Evolutionary conservation across 2,797 vertebrate species (phyloP).

Genomic region (Amazonetta brasiliensis): DNA sequence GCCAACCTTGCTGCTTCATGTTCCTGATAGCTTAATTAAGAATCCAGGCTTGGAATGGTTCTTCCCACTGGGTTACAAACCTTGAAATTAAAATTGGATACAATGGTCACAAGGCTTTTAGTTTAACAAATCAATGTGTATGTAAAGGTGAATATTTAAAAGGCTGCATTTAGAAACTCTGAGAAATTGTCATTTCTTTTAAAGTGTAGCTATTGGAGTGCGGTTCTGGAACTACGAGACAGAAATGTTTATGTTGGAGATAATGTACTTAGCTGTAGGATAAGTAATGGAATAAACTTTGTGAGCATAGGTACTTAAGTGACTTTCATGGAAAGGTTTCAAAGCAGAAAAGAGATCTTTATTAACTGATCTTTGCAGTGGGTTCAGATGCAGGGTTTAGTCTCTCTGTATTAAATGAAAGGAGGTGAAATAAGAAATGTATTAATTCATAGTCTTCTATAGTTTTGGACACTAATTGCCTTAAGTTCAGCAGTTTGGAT

Average conservation of each 20-base stretch:
- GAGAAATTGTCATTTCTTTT: not conserved
- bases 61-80: slow-evolving; percentile 68
- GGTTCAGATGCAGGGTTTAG: not conserved
- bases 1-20: slow-evolving; percentile 58
- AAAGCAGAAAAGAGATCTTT: not conserved
- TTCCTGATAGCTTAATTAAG: slow-evolving; percentile 74
- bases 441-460: not conserved
- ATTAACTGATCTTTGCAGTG: not conserved
- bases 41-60: slow-evolving; percentile 58
- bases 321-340: not conserved
- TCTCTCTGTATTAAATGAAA: not conserved
- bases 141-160: slow-evolving; percentile 49
- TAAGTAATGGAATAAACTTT: slow-evolving; percentile 11
- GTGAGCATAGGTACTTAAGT: not conserved
- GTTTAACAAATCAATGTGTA: slow-evolving; percentile 34
- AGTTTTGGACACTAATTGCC: not conserved
- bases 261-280: not conserved
- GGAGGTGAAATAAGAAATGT: not conserved
- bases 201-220: not conserved
- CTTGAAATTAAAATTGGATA: slow-evolving; percentile 70
- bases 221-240: not conserved
- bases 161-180: not conserved
- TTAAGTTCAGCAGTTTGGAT: not conserved
- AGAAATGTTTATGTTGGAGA: not conserved
- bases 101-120: slow-evolving; percentile 51